A percentile compares a stretch with the other conserved stretches of the same genome.
Evolutionary conservation across 2,888 invertebrate genomes (phyloP).

Genomic region (Agrotis exclamationis): DNA sequence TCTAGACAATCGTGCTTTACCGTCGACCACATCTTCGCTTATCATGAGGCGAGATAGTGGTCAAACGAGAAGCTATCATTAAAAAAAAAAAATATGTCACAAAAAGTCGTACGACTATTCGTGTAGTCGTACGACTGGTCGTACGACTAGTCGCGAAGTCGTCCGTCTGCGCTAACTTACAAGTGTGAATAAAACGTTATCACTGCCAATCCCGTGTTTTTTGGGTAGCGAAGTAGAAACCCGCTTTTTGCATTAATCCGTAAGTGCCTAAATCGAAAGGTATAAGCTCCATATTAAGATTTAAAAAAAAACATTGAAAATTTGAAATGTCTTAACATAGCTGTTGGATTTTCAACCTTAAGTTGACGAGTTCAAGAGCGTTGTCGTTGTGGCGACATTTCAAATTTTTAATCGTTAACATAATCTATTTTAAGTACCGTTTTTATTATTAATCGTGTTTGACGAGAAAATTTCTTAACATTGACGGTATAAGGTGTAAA

Average conservation of each 20-base stretch:
- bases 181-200: conserved; percentile 44
- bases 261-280: conserved; percentile 61
- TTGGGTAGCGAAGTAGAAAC: conserved; percentile 32
- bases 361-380: background rate
- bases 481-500: background rate
- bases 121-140: no score
- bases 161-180: conserved; percentile 35
- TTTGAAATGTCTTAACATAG: background rate
- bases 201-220: conserved; percentile 50
- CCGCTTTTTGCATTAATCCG: conserved; percentile 50
- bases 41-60: no score
- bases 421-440: conserved; percentile 57
- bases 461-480: background rate
- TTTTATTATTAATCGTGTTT: conserved; percentile 46
- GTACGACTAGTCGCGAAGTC: conserved; percentile 29
- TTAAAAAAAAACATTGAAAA: conserved; percentile 18
- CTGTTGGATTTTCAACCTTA: background rate
- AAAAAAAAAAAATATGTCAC: no score
- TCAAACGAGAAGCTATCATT: no score
- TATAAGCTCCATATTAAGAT: conserved; percentile 50
- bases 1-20: no score
- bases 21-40: no score
- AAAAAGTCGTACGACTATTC: no score
- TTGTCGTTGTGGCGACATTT: background rate
- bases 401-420: conserved; percentile 30